Evolutionary conservation across 2,113 vertebrate species (phyloP).

Genomic region (Tenrec ecaudatus): DNA sequence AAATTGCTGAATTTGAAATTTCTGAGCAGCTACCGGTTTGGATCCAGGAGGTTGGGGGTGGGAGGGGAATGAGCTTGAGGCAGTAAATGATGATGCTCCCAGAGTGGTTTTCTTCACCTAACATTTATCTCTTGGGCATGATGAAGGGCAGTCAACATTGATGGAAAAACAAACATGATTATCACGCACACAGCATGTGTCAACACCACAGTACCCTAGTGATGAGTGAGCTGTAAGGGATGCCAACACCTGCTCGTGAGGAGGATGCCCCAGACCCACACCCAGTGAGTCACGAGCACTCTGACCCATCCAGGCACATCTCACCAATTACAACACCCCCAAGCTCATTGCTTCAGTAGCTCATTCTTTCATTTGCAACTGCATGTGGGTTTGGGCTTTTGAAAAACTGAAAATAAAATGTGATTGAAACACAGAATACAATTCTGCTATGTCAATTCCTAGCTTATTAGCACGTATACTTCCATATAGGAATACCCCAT

Average conservation of each 20-base stretch:
- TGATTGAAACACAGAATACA: background rate
- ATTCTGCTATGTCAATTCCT: background rate
- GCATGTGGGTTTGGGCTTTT: background rate
- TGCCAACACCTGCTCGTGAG: conserved; percentile 69
- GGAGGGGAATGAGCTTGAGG: background rate
- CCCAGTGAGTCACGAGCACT: background rate
- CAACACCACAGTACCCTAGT: conserved; percentile 36
- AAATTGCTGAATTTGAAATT: conserved; percentile 15
- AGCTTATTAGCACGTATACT: background rate
- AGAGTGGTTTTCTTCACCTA: conserved; percentile 57
- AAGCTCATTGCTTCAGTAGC: background rate
- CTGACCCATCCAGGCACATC: background rate
- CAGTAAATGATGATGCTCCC: background rate
- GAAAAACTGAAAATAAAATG: background rate
- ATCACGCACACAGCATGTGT: conserved; percentile 67
- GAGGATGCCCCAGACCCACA: conserved; percentile 8
- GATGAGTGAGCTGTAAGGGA: conserved; percentile 56
- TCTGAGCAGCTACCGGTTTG: background rate
- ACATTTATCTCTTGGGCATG: conserved; percentile 68
- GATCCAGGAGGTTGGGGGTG: rapidly evolving
- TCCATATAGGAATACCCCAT: background rate
- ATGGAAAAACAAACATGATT: conserved; percentile 74
- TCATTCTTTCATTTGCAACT: conserved; percentile 16
- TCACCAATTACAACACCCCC: background rate
- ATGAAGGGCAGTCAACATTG: background rate